A percentile compares a stretch with the other conserved stretches of the same genome.
Evolutionary conservation across 2,113 vertebrate species (phyloP).

Genomic region (Brachyhypopomus gauderio): DNA sequence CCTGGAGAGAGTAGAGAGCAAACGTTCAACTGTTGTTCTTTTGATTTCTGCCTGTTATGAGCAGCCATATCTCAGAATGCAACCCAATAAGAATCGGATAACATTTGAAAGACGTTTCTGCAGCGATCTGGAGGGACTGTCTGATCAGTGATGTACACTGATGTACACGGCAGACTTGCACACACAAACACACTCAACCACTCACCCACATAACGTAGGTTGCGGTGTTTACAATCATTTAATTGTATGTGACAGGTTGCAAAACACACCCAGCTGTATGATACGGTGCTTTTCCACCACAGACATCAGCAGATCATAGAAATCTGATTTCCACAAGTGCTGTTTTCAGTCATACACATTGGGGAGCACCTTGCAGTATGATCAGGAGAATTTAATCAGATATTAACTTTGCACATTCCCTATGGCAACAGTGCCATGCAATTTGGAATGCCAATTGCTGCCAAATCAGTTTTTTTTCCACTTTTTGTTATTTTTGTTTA

Average conservation of each 20-base stretch:
- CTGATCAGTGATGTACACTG: constrained; percentile 1
- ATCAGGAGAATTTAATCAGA: constrained; percentile 67
- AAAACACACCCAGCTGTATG: constrained; percentile 37
- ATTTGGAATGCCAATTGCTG: constrained; percentile 65
- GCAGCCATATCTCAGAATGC: not conserved
- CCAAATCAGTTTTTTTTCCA: constrained; percentile 64
- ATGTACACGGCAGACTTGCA: not conserved
- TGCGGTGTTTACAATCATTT: not conserved
- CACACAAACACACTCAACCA: not conserved
- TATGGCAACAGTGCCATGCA: constrained; percentile 57
- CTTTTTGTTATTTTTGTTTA: not conserved
- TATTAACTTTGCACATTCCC: constrained; percentile 71
- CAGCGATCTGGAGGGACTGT: not conserved
- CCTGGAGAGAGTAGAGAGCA: too few relatives aligned
- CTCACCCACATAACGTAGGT: too few relatives aligned
- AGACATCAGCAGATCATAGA: constrained; percentile 25
- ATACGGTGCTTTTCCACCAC: constrained; percentile 32
- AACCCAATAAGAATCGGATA: not conserved
- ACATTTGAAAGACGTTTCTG: not conserved
- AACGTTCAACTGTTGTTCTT: too few relatives aligned
- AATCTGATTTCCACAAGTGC: constrained; percentile 56
- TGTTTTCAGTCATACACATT: constrained; percentile 57
- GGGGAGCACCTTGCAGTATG: constrained; percentile 64
- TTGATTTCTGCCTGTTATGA: too few relatives aligned
- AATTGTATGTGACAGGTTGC: constrained; percentile 3